These are phyloP conservation scores for Clepsis dumicolana DNA, from an alignment of 2,888 invertebrate genomes.

Conservation along the genomic window DNA sequence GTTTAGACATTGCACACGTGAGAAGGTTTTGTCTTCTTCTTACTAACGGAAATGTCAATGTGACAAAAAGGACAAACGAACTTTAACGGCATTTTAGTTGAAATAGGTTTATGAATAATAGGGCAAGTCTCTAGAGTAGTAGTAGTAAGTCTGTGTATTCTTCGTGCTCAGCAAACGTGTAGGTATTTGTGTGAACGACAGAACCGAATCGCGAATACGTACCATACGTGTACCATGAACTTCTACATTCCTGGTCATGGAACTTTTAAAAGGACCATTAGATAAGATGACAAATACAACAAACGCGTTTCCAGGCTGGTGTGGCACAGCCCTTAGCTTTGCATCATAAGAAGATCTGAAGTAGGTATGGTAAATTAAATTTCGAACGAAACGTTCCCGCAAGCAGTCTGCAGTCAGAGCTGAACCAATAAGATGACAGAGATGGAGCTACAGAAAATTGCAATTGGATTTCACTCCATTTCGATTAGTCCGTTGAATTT, in stretches of 20 bases:
- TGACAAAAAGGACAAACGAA: no score
- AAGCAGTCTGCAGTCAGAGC: conserved; percentile 19
- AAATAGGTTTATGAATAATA: no score
- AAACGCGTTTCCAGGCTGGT: not conserved
- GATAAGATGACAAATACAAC: no score
- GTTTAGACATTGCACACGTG: no score
- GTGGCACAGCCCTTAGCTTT: not conserved
- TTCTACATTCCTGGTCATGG: not conserved
- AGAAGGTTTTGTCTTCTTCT: no score
- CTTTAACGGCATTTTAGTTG: no score
- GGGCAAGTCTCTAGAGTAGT: no score
- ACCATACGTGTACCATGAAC: not conserved
- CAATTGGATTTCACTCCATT: conserved; percentile 27
- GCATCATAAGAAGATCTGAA: conserved; percentile 13
- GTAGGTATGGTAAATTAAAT: conserved; percentile 28
- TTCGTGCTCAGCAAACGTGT: no score
- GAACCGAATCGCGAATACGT: no score
- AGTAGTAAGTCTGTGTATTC: no score
- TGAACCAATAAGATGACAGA: conserved; percentile 20
- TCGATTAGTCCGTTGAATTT: conserved; percentile 17
- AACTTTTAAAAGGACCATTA: not conserved
- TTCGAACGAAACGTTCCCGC: conserved; percentile 24
- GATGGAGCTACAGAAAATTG: conserved; percentile 32
- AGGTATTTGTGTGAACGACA: no score
- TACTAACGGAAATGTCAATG: no score